Evolutionary conservation across 2,113 vertebrate species (phyloP).

Genomic region (Merops nubicus): DNA sequence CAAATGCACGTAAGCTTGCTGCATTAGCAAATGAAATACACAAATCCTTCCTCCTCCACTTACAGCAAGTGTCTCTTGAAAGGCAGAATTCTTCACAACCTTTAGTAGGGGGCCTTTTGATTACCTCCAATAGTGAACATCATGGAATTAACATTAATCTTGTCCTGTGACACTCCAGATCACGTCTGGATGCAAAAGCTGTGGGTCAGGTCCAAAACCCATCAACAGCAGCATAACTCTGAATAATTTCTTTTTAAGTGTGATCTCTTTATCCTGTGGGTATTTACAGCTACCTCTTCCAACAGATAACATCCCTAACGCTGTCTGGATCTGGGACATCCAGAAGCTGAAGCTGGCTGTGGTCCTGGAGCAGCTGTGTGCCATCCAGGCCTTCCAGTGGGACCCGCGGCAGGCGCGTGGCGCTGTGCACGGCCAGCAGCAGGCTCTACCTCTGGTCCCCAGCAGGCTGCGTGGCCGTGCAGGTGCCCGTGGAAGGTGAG

Average conservation of each 20-base stretch:
- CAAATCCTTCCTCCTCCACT: not conserved
- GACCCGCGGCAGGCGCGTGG: slow-evolving; percentile 86
- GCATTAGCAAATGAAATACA: not conserved
- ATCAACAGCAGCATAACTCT: not conserved
- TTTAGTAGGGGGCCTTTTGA: not conserved
- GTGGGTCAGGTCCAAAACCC: not conserved
- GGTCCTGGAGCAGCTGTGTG: slow-evolving; percentile 86
- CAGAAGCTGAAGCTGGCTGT: slow-evolving; percentile 83
- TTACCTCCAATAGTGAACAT: not conserved
- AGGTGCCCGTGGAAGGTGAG: slow-evolving; percentile 88
- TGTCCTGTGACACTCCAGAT: not conserved
- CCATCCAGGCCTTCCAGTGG: slow-evolving; percentile 89
- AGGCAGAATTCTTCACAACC: not conserved
- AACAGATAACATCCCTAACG: slow-evolving; percentile 87
- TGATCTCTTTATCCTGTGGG: too few species aligned
- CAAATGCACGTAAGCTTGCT: not conserved
- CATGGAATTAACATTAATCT: not conserved
- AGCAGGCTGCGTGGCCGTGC: slow-evolving; percentile 85
- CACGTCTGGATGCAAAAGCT: not conserved
- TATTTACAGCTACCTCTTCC: not conserved
- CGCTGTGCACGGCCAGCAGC: slow-evolving; percentile 86
- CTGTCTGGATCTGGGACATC: slow-evolving; percentile 93
- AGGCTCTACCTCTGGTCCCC: slow-evolving; percentile 92
- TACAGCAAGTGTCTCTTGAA: not conserved
- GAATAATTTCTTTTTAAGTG: too few species aligned